Evolutionary conservation across 2,113 vertebrate genomes (phyloP).

Genomic region (Leptodactylus fuscus): DNA sequence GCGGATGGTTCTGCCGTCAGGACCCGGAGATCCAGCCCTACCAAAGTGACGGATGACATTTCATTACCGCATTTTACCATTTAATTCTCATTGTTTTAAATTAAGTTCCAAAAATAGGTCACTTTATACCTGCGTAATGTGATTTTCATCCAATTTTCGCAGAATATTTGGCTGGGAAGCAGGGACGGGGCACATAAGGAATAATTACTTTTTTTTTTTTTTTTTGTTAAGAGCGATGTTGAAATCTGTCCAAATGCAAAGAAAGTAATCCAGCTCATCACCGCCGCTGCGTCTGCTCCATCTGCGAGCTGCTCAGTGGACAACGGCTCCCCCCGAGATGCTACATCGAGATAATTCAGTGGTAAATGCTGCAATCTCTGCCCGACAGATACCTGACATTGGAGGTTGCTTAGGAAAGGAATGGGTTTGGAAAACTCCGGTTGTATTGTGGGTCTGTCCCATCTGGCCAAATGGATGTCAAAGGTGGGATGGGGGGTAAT

Average conservation of each 20-base stretch:
- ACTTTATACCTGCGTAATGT: conserved; percentile 47
- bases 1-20: conserved; percentile 64
- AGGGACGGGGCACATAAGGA: conserved; percentile 43
- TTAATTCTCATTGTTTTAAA: conserved; percentile 77
- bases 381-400: neutral
- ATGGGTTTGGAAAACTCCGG: neutral
- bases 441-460: no score
- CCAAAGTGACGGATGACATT: conserved; percentile 69
- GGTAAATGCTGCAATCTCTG: neutral
- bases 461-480: no score
- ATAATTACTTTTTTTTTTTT: conserved; percentile 43
- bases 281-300: neutral
- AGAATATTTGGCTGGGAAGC: conserved; percentile 48
- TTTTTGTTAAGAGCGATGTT: conserved; percentile 29
- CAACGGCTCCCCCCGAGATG: neutral
- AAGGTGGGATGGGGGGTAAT: no score
- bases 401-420: neutral
- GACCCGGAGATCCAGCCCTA: conserved; percentile 70
- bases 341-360: neutral
- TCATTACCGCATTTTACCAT: conserved; percentile 72
- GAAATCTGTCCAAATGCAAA: conserved; percentile 36
- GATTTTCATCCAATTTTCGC: conserved; percentile 43
- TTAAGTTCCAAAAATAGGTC: conserved; percentile 50
- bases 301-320: neutral
- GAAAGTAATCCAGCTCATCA: conserved; percentile 3